Evolutionary conservation across 2,113 vertebrate genomes (phyloP), one percentile per base, ranked within the genome.

Genomic region (Opisthocomus hoazin): DNA sequence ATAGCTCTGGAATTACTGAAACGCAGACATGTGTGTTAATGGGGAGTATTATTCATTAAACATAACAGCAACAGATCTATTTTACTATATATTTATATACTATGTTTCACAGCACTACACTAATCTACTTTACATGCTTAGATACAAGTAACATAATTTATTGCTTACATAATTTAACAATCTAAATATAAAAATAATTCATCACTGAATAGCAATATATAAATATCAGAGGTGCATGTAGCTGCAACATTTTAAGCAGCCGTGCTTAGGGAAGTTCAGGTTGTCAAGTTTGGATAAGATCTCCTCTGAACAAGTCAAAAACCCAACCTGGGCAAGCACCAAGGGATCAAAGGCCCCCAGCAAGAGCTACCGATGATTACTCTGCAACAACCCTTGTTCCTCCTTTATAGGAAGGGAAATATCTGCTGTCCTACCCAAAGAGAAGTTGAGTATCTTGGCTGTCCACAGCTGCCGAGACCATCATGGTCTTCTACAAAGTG

Each of bases 41-140:
- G 43, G 36, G 34, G 36, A 90, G 60, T 86, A 78, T 36, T 93
- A 75, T 34, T 90, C 27, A 75, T 82, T 84, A 87, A 82, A 92
- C 11, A 32, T 46, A 87, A 64, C 1, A 0, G 6, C 53, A 87
- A 70, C 34, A 21, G 37, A 78, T 84, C 90, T 78, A 22, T 89
- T 82, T 87, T 81, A 46, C 51, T 87, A 41, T 61, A 87, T 36
- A 18, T 54, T 79, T 69, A 71, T 51, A 82, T 29, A 39, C 30
- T 56, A 32, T 4, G n/a, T 82, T 89, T 78, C 39, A 84, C 30
- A 58, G 29, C 36, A 53, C 39, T 73, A 32, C 1, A 3, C 5
- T 50, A 37, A 53, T 92, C 24, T 82, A 64, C 23, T 92, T 89
- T 60, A 39, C 15, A 23, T 37, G 34, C 9, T 68, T 87, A 87